Base-by-base conservation (phyloP, 2,888 invertebrate species). In the Idaea aversata region DNA sequence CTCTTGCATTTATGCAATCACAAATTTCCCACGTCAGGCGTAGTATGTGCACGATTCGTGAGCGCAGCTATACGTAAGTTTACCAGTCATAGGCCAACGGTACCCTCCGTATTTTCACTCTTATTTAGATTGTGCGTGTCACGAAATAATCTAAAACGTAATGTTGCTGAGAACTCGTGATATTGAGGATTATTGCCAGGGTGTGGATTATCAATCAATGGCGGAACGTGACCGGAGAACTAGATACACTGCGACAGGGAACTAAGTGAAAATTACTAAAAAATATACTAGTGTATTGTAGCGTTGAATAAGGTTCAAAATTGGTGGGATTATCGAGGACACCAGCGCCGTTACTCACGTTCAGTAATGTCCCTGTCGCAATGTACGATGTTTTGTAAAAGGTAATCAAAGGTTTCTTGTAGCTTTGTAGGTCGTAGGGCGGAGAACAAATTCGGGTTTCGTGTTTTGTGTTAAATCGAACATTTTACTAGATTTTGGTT, bases 81-180 rank as follows among this genome's bases (percentile, higher is more conserved):
- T 47, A 7, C 7, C 47, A 47, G 6, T 47, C 47, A 47, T 6
- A 47, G 13, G 47, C 47, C 47, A 47, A 47, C 47, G 47, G 13
- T n/a, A 10, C 34, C 5, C 15, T n/a, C 34, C 61, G 34, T n/a
- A 35, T 61, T 35, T 35, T 61, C 34, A 57, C 62, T 36, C 67
- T 67, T 74, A 76, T 77, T 72, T 72, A 75, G 70, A 73, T 69
- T 71, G 73, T 73, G 70, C 67, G 73, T 74, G 73, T 72, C 68
- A 69, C 72, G 72, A 67, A 72, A 72, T 73, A 73, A 77, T 72
- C 69, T 68, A 61, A 70, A 66, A 67, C 67, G 71, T 71, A 72
- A 72, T 68, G 66, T 67, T 68, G 67, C 66, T 60, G 66, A 69
- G 68, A 70, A 69, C 66, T 63, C 66, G 25, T 59, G 65, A 65